Base-by-base conservation (phyloP, 2,113 vertebrate genomes). In the Nothocercus julius region DNA sequence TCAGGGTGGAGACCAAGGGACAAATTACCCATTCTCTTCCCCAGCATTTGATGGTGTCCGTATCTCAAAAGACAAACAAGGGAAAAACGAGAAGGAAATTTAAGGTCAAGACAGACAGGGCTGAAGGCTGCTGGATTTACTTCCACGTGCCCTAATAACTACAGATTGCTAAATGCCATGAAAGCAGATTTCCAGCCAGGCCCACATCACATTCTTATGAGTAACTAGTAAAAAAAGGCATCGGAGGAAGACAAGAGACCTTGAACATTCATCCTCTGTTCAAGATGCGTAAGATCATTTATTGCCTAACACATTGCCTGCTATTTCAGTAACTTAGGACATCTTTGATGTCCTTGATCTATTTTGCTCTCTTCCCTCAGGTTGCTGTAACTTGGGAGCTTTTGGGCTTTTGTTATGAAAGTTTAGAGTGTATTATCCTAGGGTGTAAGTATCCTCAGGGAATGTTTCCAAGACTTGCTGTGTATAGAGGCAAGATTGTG, bases 381-480 rank as follows among this genome's bases (percentile, higher is more conserved):
- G 36, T 54, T 73, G 53, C n/a, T 67, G 66, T 5, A 85, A 53
- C 63, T 62, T 28, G 17, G 68, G 40, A 84, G 51, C 34, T 70
- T 92, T 90, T 54, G 30, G 49, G 38, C 51, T 86, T 27, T 58
- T 58, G 54, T 58, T 9, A 6, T 32, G 28, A 30, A 58, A 32
- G 15, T 36, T 75, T 79, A 42, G 61, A 83, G 54, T 30, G 36
- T 54, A 47, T 61, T 80, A 61, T 20, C 73, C 68, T 62, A 45
- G 56, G 16, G 11, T 3, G 5, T 0, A 0, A 2, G 1, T 36
- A 61, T 64, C 54, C 49, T 6, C n/a, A 27, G 73, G 56, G 86
- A 66, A 44, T 0, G 4, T 49, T 49, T 68, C 76, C 28, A 68
- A 77, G 70, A 11, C 45, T 73, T 6, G 54, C 17, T 32, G 0